These are phyloP conservation scores for Drosophila virilis DNA, from an alignment of 1,140 invertebrate species.

Conservation along the genomic window DNA sequence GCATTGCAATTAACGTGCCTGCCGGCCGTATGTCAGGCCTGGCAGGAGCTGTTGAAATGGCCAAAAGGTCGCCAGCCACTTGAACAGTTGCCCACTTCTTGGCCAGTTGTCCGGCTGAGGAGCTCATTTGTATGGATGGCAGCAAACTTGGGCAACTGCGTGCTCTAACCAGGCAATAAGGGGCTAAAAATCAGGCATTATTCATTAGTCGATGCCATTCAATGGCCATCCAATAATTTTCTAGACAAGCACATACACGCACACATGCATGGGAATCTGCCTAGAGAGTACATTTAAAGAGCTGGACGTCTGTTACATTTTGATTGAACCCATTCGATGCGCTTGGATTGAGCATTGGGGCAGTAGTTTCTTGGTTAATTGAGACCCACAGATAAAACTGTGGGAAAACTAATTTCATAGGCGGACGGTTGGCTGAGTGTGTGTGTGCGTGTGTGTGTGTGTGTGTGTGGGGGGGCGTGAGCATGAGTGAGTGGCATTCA, in stretches of 20 bases:
- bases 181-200: constrained; percentile 72
- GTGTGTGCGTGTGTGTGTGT: not conserved
- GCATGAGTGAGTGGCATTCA: constrained; percentile 5
- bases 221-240: constrained; percentile 61
- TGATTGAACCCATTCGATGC: constrained; percentile 70
- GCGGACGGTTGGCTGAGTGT: constrained; percentile 48
- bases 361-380: constrained; percentile 57
- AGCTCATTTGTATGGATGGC: constrained; percentile 66
- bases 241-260: constrained; percentile 51
- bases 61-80: constrained; percentile 11
- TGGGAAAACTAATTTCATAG: constrained; percentile 79
- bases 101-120: constrained; percentile 18
- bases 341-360: constrained; percentile 36
- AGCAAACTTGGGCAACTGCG: constrained; percentile 1
- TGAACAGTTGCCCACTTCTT: not conserved
- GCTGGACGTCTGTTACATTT: constrained; percentile 66
- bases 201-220: constrained; percentile 67
- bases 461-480: constrained; percentile 1
- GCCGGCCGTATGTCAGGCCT: constrained; percentile 11
- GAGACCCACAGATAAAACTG: constrained; percentile 76
- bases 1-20: constrained; percentile 51
- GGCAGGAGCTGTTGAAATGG: constrained; percentile 32
- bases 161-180: constrained; percentile 49
- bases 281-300: constrained; percentile 60
- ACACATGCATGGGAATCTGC: not conserved